Base-by-base conservation (phyloP, 2,888 invertebrate species). In the Phoenoteleia sp. region DNA sequence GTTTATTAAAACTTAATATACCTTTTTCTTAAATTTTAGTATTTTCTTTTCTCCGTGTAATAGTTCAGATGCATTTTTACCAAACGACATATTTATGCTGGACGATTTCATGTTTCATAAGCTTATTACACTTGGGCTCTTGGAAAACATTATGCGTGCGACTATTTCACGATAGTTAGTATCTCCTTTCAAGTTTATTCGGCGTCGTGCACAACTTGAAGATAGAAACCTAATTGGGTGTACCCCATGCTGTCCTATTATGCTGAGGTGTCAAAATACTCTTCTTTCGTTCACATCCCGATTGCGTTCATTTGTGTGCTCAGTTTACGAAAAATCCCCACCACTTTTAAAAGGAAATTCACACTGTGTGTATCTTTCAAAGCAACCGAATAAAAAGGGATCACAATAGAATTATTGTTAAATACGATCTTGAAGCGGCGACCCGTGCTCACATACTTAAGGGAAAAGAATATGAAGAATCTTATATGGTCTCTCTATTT, bases 241-340 rank as follows among this genome's bases (percentile, higher is more conserved):
- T 91, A 89, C 93, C 93, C 91, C 93, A 91, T 91, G 92, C 88
- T 92, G 93, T 89, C 89, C 91, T 87, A 91, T 93, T 93, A 93
- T 92, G 88, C 90, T 84, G 71, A 91, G 93, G 93, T 93, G 93
- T 93, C 93, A 93, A 93, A 93, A 93, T 93, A 93, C 93, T 80
- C 49, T 85, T 91, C 90, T 86, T 90, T 84, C 84, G 29, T 86
- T 89, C 88, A 88, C 88, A 82, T 87, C 82, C 82, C 64, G 33
- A 77, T 69, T 71, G 49, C 64, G 60, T 80, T n/a, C n/a, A 72
- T 81, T 77, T 76, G 81, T 67, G 60, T 42, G 39, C 74, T 77
- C 49, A 47, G 56, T 69, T 84, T 69, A 84, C 56, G 62, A 79
- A 75, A 69, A 60, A 52, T 13, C 74, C 75, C 75, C 62, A 56